phyloP scores from a whole-genome alignment of 1,140 invertebrate species.

The Solenopsis fugax region DNA sequence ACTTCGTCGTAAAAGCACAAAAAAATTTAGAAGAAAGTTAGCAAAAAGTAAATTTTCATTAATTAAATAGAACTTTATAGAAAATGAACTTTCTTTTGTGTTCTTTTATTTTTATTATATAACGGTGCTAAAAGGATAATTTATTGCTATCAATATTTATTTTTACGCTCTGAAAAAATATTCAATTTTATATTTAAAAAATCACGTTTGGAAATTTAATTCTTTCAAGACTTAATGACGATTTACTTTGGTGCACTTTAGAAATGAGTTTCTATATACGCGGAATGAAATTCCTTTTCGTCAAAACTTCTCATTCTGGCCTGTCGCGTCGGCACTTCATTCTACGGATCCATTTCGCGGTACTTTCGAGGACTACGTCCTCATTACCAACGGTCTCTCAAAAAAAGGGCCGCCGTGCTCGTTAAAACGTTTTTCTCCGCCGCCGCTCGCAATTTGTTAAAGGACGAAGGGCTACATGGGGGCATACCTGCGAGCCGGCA shows the following conservation, averaged over 20 bases:
- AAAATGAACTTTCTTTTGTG: conserved; percentile 7
- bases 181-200: conserved; percentile 2
- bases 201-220: neutral
- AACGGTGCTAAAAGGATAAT: neutral
- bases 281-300: neutral
- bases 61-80: neutral
- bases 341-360: conserved; percentile 18
- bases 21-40: neutral
- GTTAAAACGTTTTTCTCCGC: conserved; percentile 79
- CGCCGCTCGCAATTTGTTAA: conserved; percentile 78
- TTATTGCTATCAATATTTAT: neutral
- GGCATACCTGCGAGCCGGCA: conserved; percentile 68
- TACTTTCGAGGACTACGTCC: conserved; percentile 37
- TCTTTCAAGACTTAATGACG: neutral
- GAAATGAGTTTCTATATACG: neutral
- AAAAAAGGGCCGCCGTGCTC: conserved; percentile 70
- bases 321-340: conserved; percentile 37
- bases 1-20: neutral
- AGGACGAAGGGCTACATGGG: conserved; percentile 63
- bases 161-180: neutral
- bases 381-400: conserved; percentile 57
- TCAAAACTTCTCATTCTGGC: conserved; percentile 34
- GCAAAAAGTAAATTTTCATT: conserved; percentile 2
- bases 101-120: neutral
- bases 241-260: neutral